phyloP scores from a whole-genome alignment of 2,797 vertebrate genomes.

The Pseudochirops cupreus region DNA sequence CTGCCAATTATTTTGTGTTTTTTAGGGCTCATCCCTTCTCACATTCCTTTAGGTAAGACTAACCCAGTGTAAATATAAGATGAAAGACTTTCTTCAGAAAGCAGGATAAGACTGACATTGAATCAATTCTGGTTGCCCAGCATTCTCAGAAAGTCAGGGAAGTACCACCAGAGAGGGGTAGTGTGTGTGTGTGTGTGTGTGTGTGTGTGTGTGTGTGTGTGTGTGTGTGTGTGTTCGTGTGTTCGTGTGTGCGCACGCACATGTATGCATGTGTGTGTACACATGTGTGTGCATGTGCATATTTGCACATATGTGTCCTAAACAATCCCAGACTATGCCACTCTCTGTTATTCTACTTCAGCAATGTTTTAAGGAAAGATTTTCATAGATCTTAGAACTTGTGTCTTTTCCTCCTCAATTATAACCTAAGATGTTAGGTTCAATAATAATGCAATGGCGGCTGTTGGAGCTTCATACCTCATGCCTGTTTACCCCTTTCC shows the following conservation, averaged over 20 bases:
- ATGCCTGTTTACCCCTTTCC: not conserved
- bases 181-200: not conserved
- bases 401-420: not conserved
- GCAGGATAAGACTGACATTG: not conserved
- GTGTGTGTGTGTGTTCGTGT: too few relatives aligned
- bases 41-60: constrained; percentile 97
- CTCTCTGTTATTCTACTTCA: not conserved
- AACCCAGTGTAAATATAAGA: not conserved
- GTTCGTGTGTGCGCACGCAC: rapidly evolving
- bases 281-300: not conserved
- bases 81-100: not conserved
- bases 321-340: not conserved
- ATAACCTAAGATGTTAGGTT: not conserved
- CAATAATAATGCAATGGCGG: not conserved
- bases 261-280: not conserved
- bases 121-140: not conserved
- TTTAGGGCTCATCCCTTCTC: constrained; percentile 97
- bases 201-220: too few relatives aligned
- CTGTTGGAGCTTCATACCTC: not conserved
- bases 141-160: too few relatives aligned
- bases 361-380: not conserved
- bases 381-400: not conserved
- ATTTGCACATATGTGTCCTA: not conserved
- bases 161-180: too few relatives aligned
- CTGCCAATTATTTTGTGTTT: constrained; percentile 84